Evolutionary conservation across 2,888 invertebrate species (phyloP), one percentile per base, ranked within the genome.

Genomic region (Pediacus dermestoides): DNA sequence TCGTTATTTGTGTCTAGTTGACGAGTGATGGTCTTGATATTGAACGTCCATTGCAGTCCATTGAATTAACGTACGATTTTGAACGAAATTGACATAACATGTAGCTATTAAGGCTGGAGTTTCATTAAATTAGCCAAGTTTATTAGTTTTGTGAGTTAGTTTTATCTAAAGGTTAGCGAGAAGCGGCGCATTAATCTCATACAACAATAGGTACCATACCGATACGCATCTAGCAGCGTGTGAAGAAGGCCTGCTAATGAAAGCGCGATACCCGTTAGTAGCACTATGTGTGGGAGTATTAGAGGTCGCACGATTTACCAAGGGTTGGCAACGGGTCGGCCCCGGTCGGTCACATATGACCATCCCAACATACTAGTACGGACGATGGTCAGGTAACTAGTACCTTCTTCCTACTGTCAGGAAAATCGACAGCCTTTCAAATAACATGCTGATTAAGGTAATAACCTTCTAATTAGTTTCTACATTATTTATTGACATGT

Each of bases 221-320:
- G 56, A 56, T 56, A 53, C 49, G 49, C 46, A 55, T 57, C 57
- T 52, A 28, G 35, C 33, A 27, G 39, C 51, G 52, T 57, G 55
- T 48, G 51, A 55, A 52, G 44, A 39, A 27, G 42, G 36, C 37
- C 37, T 37, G 32, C 39, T 52, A 57, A 55, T 50, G 53, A 50
- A 48, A 50, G 30, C 35, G 38, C 30, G 37, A 37, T 40, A 25
- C 34, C 55, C 55, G 55, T 52, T 55, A 55, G 38, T 44, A 34
- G 43, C 39, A 46, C 33, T 39, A 44, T 46, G 50, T 53, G 53
- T 53, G 51, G 52, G 53, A 50, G 45, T 42, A 26, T 25, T 32
- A 32, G 30, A 31, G 37, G 37, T 30, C 37, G 33, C 33, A 27
- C 16, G 13, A 37, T 14, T 21, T 10, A 28, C 21, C 21, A 18